A percentile compares a stretch with the other conserved stretches of the same genome.
Evolutionary conservation across 2,888 invertebrate genomes (phyloP).

Genomic region (Synanthedon myopaeformis): DNA sequence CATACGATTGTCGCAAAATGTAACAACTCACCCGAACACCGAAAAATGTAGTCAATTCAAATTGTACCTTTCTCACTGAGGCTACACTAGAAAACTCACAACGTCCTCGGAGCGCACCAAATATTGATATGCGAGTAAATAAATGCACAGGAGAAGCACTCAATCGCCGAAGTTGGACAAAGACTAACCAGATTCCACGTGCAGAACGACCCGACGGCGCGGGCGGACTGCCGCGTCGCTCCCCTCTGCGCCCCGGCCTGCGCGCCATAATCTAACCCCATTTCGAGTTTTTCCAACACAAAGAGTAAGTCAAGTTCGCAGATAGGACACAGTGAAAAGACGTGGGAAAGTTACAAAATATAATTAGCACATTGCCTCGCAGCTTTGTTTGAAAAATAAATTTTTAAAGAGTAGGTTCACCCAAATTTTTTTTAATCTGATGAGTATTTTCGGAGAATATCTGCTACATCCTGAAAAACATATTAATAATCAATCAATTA

Average conservation of each 20-base stretch:
- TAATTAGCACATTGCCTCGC: background rate
- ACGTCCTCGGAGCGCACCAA: background rate
- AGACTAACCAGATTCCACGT: slow-evolving; percentile 14
- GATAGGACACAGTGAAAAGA: slow-evolving; percentile 13
- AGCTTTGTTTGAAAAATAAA: no score
- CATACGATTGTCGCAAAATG: background rate
- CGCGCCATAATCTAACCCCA: slow-evolving; percentile 36
- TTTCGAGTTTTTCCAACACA: slow-evolving; percentile 21
- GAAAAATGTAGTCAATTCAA: background rate
- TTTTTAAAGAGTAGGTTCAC: no score
- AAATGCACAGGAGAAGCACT: background rate
- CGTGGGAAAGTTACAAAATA: background rate
- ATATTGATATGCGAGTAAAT: background rate
- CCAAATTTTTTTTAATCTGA: no score
- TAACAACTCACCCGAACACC: background rate
- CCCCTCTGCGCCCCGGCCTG: slow-evolving; percentile 20
- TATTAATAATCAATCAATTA: no score
- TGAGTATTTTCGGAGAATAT: no score
- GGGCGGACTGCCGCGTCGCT: slow-evolving; percentile 37
- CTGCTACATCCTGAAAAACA: no score
- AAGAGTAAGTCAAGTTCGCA: slow-evolving; percentile 18
- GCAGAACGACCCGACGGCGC: slow-evolving; percentile 23
- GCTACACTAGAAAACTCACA: background rate
- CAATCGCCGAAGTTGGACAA: background rate
- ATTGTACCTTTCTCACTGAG: background rate